Base-by-base conservation (phyloP, 1,140 invertebrate species). In the Metaphire vulgaris region DNA sequence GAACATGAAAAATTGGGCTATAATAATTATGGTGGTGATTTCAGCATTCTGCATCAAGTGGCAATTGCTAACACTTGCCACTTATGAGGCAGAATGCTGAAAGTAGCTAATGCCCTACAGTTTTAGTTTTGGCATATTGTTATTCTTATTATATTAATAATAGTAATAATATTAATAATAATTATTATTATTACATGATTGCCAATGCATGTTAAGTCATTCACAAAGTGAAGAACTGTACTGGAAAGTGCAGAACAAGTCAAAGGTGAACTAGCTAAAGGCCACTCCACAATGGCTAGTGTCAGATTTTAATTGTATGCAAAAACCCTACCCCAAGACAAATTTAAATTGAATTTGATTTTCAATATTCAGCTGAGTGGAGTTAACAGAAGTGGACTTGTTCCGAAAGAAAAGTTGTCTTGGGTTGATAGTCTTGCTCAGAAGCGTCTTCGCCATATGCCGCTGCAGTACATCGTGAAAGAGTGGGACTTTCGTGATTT, bases 401-500 rank as follows among this genome's bases (percentile, higher is more conserved):
- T 56, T 21, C 6, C 6, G 6, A 56, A 21, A 12, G 6, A 21
- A 12, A 21, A 56, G 6, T 21, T 56, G 41, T 56, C 41, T 6
- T 12, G 56, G 21, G 29, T 76, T 28, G 12, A 21, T 12, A 2
- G 33, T 28, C 26, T 73, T 29, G 21, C 68, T 29, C 30, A 26
- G 21, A 29, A 32, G 28, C 29, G 75, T 16, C 31, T 72, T 21
- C 33, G 21, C 28, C 26, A 41, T 21, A 28, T 28, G 88, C 91
- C 91, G 34, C 84, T 92, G 31, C 91, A 92, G 80, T 92, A 92
- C 79, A 90, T 92, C 77, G 87, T 92, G 72, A 89, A 89, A 33
- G 89, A 92, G 83, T 92, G 91, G 91, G 89, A 91, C 81, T 92
- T 92, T 79, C 85, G 89, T 81, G 88, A 91, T 78, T 84, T 92